These are phyloP conservation scores for Lochmaea capreae DNA, from an alignment of 2,888 invertebrate species.

Conservation along the genomic window DNA sequence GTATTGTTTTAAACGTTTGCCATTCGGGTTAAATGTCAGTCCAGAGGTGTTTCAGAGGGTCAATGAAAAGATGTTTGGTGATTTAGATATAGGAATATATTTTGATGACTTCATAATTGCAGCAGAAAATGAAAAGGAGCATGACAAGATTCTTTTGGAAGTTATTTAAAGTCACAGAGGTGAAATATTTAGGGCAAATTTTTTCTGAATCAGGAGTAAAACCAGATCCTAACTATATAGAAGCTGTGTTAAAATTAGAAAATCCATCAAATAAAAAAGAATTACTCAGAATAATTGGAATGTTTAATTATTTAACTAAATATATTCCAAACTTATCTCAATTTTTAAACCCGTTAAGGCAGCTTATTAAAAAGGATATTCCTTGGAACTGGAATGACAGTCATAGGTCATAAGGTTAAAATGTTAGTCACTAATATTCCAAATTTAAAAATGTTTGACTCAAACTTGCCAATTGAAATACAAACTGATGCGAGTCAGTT, in stretches of 20 bases:
- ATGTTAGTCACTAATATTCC: background rate
- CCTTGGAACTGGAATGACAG: background rate
- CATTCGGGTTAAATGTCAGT: no score
- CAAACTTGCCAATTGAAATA: background rate
- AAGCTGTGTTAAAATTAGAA: conserved; percentile 19
- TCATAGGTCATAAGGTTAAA: background rate
- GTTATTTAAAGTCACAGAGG: no score
- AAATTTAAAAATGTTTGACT: background rate
- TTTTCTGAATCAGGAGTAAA: conserved; percentile 18
- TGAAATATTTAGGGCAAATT: no score
- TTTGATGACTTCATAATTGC: no score
- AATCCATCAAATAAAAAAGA: conserved; percentile 10
- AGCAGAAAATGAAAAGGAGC: no score
- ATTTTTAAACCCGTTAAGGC: background rate
- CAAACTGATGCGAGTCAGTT: conserved; percentile 5
- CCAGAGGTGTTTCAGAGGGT: no score
- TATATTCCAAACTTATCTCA: conserved; percentile 10
- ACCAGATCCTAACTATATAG: conserved; percentile 18
- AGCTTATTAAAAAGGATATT: background rate
- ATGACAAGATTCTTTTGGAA: no score
- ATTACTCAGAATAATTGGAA: conserved; percentile 9
- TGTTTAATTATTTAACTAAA: conserved; percentile 17
- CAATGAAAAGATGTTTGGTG: no score
- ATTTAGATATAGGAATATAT: no score
- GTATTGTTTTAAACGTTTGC: no score